These are phyloP conservation scores for Eupithecia subumbrata DNA, from an alignment of 2,888 invertebrate species.

Conservation along the genomic window DNA sequence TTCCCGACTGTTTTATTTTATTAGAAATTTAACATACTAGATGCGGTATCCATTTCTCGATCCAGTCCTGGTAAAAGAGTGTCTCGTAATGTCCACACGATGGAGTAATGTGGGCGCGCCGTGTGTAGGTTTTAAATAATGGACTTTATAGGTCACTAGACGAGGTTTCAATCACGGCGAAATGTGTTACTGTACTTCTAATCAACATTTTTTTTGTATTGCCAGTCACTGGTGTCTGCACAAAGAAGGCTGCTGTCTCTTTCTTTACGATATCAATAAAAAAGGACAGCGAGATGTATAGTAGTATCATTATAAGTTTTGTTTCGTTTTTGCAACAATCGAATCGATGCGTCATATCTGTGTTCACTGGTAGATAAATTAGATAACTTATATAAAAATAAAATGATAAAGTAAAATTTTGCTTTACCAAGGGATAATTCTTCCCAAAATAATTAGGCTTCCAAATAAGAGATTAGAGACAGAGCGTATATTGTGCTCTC, in stretches of 20 bases:
- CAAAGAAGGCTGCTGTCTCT: no score
- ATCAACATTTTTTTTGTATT: neutral
- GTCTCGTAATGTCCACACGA: conserved; percentile 39
- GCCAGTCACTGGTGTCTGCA: neutral
- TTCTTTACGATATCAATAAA: neutral
- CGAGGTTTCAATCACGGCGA: conserved; percentile 48
- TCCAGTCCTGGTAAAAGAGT: neutral
- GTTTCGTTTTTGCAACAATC: neutral
- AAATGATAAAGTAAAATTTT: no score
- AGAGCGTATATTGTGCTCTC: no score
- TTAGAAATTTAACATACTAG: neutral
- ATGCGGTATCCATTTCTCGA: neutral
- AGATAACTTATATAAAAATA: neutral
- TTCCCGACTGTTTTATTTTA: neutral
- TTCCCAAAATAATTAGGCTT: neutral
- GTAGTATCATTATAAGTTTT: neutral
- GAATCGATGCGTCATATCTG: neutral
- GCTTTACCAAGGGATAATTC: no score
- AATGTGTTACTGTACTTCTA: conserved; percentile 8
- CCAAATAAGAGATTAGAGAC: no score
- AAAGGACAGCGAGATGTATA: neutral
- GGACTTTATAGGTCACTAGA: conserved; percentile 53
- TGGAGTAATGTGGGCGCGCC: conserved; percentile 49
- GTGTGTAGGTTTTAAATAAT: conserved; percentile 43
- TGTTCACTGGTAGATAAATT: neutral